Evolutionary conservation across 2,888 invertebrate genomes (phyloP), one percentile per base, ranked within the genome.

Genomic region (Agrilus cyanescens): DNA sequence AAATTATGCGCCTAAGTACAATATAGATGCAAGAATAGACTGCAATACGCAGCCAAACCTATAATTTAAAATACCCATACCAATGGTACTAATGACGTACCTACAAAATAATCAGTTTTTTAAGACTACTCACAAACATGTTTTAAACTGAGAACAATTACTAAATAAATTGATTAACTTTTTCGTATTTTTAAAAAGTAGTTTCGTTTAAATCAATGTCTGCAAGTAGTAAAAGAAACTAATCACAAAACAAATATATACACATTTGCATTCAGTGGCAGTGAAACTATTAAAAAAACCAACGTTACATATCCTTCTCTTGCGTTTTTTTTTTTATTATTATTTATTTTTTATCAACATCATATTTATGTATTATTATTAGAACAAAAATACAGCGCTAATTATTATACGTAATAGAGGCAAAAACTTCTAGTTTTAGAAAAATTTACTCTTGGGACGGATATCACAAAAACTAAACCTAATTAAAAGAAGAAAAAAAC

Each of bases 1-100:
- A 66, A 66, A 66, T 65, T 63, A 65, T 63, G 63, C 65, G 65
- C 61, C 60, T 63, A 65, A 63, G 63, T 66, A 66, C 65, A 66
- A 62, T 63, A 63, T 62, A 62, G 60, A 64, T 63, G 60, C 57
- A 57, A 53, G 58, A 53, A 60, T 60, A 54, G 58, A 53, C 62
- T 59, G 60, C 57, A 57, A 54, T 31, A 46, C 44, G 56, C 60
- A 59, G 57, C 50, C 54, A 56, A 57, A 53, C 55, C 54, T 56
- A 56, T 57, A 59, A 59, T 60, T 61, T 53, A 49, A 51, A 50
- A 45, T 45, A 46, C 48, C 48, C 49, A 43, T 49, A 60, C 61
- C 52, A 57, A 60, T 61, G 58, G 66, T 66, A 66, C 66, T 64
- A 61, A 63, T 65, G 64, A 61, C 63, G 66, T 66, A 66, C 65